Evolutionary conservation across 2,888 invertebrate species (phyloP), one percentile per base, ranked within the genome.

Genomic region (Caenorhabditis sp.): DNA sequence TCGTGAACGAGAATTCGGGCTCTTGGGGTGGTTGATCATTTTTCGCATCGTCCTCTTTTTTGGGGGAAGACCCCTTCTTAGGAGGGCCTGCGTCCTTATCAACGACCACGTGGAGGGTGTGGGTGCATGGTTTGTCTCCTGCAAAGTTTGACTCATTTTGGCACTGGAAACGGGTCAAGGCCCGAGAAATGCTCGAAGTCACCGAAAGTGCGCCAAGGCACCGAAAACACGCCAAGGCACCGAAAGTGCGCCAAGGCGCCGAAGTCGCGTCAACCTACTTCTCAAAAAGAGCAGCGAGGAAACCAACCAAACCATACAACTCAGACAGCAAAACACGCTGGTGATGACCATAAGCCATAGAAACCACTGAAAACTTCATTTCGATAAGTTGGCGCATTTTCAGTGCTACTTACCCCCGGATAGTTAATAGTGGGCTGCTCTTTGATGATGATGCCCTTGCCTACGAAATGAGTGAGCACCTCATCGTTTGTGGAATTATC

Each of bases 281-380:
- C 31, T 72, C 8, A 72, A 61, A 16, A 59, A 59, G 49, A 44
- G 58, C 12, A 61, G 22, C 26, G 73, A 47, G 7, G 26, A 61
- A 26, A 63, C 12, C 5, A 63, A 28, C 73, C 73, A 73, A 7
- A 38, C 63, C 35, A 63, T 6, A 26, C 31, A 63, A 51, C 51
- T 54, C 12, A 73, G 2, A 35, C 35, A 51, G 22, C 73, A 73
- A 12, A 73, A 4, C 16, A 49, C 8, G 10, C 24, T 19, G 22
- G 26, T 24, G 24, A 7, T 14, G 16, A 61, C 8, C 24, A 38
- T 19, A 6, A 54, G 2, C 22, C 47, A 51, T 26, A 16, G n/a
- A 49, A 73, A 73, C 73, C 73, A 73, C 73, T 73, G 73, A 41
- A 72, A 72, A 56, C 0, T 44, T 44, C 14, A 19, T 19, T 19